Evolutionary conservation across 2,797 vertebrate species (phyloP).

Genomic region (Gadopsis marmoratus): DNA sequence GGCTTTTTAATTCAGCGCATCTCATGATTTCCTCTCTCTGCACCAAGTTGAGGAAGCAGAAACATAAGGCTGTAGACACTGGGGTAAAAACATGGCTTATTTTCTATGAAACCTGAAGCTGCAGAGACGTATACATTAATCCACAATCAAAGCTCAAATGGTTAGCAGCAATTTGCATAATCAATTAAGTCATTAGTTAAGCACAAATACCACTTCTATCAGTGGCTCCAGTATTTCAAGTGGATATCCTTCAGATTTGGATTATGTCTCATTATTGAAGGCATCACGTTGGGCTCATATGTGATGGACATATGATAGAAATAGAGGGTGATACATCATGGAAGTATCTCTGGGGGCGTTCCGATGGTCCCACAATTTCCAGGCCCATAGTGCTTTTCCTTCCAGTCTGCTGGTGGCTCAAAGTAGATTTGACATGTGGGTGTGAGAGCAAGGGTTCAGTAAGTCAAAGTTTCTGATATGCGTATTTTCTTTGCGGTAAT

Average conservation of each 20-base stretch:
- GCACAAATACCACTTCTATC: background rate
- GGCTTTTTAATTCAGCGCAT: background rate
- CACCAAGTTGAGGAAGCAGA: background rate
- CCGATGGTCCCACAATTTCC: background rate
- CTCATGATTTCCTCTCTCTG: slow-evolving; percentile 1
- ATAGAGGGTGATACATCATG: background rate
- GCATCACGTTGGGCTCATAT: background rate
- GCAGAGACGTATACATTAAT: background rate
- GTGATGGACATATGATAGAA: background rate
- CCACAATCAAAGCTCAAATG: background rate
- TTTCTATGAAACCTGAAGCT: background rate
- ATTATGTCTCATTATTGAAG: background rate
- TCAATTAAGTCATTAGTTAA: background rate
- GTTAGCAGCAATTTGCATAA: background rate
- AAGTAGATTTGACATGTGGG: background rate
- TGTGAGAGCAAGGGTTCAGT: background rate
- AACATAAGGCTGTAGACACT: background rate
- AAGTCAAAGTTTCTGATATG: background rate
- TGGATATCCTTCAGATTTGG: background rate
- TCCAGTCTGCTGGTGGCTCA: background rate
- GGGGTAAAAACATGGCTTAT: background rate
- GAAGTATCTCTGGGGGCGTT: background rate
- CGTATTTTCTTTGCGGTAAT: background rate
- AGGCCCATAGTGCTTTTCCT: background rate
- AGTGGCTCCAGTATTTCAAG: background rate